These are phyloP conservation scores for Tolmerus cingulatus DNA, from an alignment of 2,888 invertebrate genomes.

Conservation along the genomic window DNA sequence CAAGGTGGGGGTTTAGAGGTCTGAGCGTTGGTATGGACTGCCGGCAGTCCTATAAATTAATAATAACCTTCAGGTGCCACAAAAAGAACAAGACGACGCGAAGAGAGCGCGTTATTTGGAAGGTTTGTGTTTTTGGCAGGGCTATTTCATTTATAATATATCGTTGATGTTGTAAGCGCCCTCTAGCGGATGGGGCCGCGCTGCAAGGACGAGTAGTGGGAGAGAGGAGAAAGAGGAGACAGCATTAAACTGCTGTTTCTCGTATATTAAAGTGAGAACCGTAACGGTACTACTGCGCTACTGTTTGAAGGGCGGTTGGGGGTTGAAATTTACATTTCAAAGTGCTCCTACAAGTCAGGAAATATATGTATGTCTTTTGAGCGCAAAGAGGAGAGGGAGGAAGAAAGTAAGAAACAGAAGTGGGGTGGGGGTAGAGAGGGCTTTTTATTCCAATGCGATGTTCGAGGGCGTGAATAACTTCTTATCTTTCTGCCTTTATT, in stretches of 20 bases:
- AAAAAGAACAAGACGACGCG: not conserved
- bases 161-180: not conserved
- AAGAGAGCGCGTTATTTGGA: not conserved
- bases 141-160: conserved; percentile 37
- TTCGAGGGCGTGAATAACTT: not conserved
- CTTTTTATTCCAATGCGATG: not conserved
- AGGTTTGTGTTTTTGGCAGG: not conserved
- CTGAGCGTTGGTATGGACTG: not conserved
- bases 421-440: not conserved
- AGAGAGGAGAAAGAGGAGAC: not conserved
- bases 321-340: conserved; percentile 11
- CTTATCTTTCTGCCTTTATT: conserved; percentile 12
- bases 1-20: not conserved
- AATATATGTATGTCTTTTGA: not conserved
- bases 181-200: not conserved
- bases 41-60: conserved; percentile 20
- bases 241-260: not conserved
- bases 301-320: not conserved
- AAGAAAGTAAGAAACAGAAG: not conserved
- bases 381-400: not conserved
- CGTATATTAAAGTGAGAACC: not conserved
- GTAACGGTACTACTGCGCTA: not conserved
- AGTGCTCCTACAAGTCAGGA: not conserved
- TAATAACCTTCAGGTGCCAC: conserved; percentile 23
- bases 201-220: not conserved